Base-by-base conservation (phyloP, 2,113 vertebrate species). In the Apodemus speciosus region DNA sequence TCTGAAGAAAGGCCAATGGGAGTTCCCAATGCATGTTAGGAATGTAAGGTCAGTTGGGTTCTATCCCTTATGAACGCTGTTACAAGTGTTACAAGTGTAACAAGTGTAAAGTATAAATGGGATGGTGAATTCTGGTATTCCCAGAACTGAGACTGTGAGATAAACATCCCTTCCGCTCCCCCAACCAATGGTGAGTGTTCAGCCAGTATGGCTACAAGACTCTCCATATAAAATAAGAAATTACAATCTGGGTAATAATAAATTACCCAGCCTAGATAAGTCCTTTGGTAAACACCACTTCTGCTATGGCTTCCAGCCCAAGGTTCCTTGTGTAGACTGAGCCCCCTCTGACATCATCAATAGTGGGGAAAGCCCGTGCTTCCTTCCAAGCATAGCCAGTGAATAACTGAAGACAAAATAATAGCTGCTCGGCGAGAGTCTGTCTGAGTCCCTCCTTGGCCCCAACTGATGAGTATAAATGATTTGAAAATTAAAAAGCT, bases 401-500 rank as follows among this genome's bases (percentile, higher is more conserved):
- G 89, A 94, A 91, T 94, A 94, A 38, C 68, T 46, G 83, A 94
- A 32, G 80, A 83, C 51, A 32, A 79, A 68, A 86, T 94, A 95
- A 95, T 43, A 85, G 77, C 62, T 35, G 43, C n/a, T 66, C 25
- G 79, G 32, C 23, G 88, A 69, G 40, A 97, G 75, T 92, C 88
- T 40, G 93, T 96, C 90, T 92, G 88, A 97, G 87, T 95, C 92
- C 27, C 49, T 85, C 86, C 73, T 93, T 53, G 60, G 94, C 96
- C 97, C 91, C 71, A 95, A 86, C 58, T 96, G 96, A 98, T 97
- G 89, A 97, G 97, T 89, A 95, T 53, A 96, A 97, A 93, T 3
- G 93, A 88, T 96, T 96, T 93, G 9, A 53, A 97, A 97, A 97
- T 97, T 97, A 94, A 97, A 98, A 97, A 97, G 92, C 96, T 96